These are phyloP conservation scores for Euwallacea similis DNA, from an alignment of 1,140 invertebrate species.

Conservation along the genomic window DNA sequence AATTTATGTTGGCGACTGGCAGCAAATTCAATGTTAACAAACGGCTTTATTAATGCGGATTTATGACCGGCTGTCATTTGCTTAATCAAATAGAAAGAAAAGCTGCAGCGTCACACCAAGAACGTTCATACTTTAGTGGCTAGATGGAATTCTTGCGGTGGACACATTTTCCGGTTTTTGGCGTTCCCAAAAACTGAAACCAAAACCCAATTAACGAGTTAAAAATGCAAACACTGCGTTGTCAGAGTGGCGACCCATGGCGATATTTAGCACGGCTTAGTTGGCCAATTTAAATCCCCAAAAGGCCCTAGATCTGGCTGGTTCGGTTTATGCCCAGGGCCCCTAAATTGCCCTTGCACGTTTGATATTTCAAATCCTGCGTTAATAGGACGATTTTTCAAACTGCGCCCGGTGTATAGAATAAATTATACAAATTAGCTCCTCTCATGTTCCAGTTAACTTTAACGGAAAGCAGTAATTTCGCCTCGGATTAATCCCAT, in stretches of 20 bases:
- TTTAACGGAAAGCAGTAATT: slow-evolving; percentile 8
- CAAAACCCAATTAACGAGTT: slow-evolving; percentile 29
- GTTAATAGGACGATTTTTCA: too few relatives aligned
- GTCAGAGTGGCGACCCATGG: slow-evolving; percentile 20
- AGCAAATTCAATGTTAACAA: slow-evolving; percentile 48
- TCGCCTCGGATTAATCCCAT: slow-evolving; percentile 12
- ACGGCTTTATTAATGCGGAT: slow-evolving; percentile 52
- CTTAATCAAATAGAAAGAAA: slow-evolving; percentile 51
- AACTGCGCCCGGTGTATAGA: neutral
- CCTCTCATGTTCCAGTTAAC: neutral
- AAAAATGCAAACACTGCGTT: slow-evolving; percentile 34
- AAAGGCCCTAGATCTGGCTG: slow-evolving; percentile 48
- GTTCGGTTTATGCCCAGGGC: slow-evolving; percentile 49
- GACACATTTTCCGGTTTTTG: neutral
- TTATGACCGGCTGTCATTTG: slow-evolving; percentile 50
- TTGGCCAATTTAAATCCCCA: slow-evolving; percentile 51
- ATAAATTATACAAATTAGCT: slow-evolving; percentile 6
- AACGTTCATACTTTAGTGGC: slow-evolving; percentile 17
- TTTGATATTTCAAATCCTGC: too few relatives aligned
- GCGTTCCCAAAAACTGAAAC: neutral
- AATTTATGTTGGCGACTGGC: slow-evolving; percentile 42
- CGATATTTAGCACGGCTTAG: slow-evolving; percentile 46
- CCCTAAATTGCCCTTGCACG: slow-evolving; percentile 48
- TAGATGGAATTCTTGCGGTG: too few relatives aligned
- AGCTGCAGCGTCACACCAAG: slow-evolving; percentile 48